phyloP scores from a whole-genome alignment of 2,888 invertebrate species.

The Sinhomidia bicolor region DNA sequence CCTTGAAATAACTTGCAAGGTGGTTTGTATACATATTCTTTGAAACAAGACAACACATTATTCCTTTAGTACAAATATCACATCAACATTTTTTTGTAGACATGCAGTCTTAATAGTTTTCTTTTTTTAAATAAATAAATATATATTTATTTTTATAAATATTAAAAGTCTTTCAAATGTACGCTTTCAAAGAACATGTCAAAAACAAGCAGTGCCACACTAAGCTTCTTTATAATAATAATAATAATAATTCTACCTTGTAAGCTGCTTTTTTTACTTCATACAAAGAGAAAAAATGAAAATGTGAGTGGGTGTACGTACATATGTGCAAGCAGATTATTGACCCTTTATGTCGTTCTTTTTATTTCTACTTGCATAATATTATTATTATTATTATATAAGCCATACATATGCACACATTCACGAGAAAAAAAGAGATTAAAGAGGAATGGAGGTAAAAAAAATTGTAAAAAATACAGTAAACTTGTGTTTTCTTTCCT shows the following conservation, averaged over 20 bases:
- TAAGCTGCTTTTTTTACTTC: background rate
- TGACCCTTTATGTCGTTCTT: slow-evolving; percentile 59
- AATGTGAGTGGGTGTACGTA: background rate
- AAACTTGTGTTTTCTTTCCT: no score
- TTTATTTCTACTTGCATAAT: background rate
- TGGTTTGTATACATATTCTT: background rate
- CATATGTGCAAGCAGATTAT: slow-evolving; percentile 55
- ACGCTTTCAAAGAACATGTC: slow-evolving; percentile 48
- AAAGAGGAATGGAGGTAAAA: slow-evolving; percentile 11
- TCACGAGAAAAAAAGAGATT: slow-evolving; percentile 13
- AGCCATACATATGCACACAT: no score
- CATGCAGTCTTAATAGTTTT: background rate
- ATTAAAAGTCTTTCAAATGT: no score
- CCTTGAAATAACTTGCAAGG: no score
- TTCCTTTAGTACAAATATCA: background rate
- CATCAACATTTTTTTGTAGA: background rate
- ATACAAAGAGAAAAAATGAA: background rate
- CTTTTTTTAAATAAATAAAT: no score
- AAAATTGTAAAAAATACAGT: slow-evolving; percentile 1
- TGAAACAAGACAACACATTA: background rate
- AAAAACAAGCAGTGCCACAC: slow-evolving; percentile 48
- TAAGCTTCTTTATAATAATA: no score
- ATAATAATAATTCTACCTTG: no score
- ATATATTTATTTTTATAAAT: background rate
- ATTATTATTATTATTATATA: no score